Conservation (phyloP, 2,888 invertebrate species). For the Sphaeridia pumilis region DNA sequence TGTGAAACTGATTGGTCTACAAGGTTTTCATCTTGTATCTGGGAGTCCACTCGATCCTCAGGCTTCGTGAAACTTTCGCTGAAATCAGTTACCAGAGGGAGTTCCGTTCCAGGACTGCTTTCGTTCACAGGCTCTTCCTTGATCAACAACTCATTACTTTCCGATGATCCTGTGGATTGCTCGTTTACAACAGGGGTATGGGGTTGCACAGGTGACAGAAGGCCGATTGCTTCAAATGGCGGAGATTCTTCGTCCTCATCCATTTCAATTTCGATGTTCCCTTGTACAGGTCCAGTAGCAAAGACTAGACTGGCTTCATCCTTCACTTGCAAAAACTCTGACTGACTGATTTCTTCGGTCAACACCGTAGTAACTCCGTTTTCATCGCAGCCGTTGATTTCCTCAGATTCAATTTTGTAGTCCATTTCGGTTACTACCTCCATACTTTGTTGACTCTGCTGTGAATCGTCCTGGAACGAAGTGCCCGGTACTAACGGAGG, state of each 20-base stretch:
- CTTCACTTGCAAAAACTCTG: too few species aligned
- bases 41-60: background rate
- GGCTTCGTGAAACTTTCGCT: constrained; percentile 7
- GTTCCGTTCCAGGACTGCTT: background rate
- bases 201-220: constrained; percentile 36
- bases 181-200: background rate
- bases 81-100: constrained; percentile 2
- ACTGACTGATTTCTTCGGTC: too few species aligned
- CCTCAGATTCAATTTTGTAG: background rate
- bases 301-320: constrained; percentile 1
- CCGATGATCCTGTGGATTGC: background rate
- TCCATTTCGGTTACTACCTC: background rate
- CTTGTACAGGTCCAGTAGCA: constrained; percentile 2
- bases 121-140: background rate
- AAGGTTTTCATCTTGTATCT: background rate
- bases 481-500: too few species aligned
- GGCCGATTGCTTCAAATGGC: constrained; percentile 52
- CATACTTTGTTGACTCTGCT: background rate
- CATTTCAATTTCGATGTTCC: constrained; percentile 40
- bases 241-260: constrained; percentile 49
- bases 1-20: too few species aligned
- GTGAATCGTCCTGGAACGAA: too few species aligned
- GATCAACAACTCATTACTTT: background rate
- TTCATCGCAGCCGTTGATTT: constrained; percentile 1
- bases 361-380: background rate